phyloP scores from a whole-genome alignment of 2,113 vertebrate species.

The Solenodon paradoxus region DNA sequence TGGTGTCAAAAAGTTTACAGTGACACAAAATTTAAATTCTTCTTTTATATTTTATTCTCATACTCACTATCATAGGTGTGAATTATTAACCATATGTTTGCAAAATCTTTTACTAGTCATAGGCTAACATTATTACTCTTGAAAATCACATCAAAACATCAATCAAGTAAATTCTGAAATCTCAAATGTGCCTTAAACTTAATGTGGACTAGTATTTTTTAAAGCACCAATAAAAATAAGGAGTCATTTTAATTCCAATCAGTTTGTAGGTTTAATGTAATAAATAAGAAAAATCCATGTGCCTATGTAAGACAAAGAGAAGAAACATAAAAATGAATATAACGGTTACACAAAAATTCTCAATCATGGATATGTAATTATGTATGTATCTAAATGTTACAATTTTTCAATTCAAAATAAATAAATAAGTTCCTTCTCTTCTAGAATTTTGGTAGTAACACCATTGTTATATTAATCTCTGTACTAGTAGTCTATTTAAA shows the following conservation, averaged over 20 bases:
- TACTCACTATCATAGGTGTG: not conserved
- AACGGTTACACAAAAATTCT: conserved; percentile 54
- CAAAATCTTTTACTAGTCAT: not conserved
- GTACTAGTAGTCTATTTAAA: conserved; percentile 4
- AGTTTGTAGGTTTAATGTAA: conserved; percentile 56
- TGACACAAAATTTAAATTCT: not conserved
- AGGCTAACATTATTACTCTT: not conserved
- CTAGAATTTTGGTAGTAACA: not conserved
- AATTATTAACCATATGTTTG: not conserved
- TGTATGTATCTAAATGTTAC: conserved; percentile 55
- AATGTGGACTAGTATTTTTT: conserved; percentile 21
- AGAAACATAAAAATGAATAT: conserved; percentile 36
- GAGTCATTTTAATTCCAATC: not conserved
- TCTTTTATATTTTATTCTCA: not conserved
- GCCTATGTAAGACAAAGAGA: not conserved
- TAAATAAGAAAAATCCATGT: conserved; percentile 26
- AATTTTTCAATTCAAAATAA: conserved; percentile 44
- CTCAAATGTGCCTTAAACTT: conserved; percentile 28
- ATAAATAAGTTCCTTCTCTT: not conserved
- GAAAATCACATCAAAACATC: conserved; percentile 3
- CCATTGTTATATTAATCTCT: not conserved
- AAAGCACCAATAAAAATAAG: conserved; percentile 53
- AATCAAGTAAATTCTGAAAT: not conserved
- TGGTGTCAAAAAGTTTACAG: not conserved
- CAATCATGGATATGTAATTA: conserved; percentile 56